Evolutionary conservation across 1,140 invertebrate species (phyloP).

Genomic region (Drosophila arawakana): DNA sequence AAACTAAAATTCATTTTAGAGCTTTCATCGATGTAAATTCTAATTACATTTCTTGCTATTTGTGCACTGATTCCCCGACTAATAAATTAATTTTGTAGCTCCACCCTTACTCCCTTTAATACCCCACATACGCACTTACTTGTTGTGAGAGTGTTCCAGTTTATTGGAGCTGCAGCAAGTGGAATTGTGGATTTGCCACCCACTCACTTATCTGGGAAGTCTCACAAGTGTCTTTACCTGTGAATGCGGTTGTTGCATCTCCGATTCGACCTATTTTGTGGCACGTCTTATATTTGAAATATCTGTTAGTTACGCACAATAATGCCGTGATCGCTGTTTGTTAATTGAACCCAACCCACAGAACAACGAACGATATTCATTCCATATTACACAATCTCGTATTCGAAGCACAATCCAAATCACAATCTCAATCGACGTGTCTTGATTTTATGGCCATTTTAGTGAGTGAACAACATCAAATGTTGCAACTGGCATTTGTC

Average conservation of each 20-base stretch:
- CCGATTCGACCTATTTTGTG: slow-evolving; percentile 46
- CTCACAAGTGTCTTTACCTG: slow-evolving; percentile 20
- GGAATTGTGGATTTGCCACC: slow-evolving; percentile 8
- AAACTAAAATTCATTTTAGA: too few relatives aligned
- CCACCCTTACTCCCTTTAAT: background rate
- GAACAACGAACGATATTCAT: slow-evolving; percentile 46
- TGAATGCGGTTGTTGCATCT: slow-evolving; percentile 13
- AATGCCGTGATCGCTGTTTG: slow-evolving; percentile 48
- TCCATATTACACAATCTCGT: slow-evolving; percentile 62
- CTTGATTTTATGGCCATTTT: slow-evolving; percentile 66
- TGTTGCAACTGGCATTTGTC: slow-evolving; percentile 80
- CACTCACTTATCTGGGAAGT: slow-evolving; percentile 18
- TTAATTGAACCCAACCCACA: slow-evolving; percentile 45
- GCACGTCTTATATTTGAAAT: slow-evolving; percentile 37
- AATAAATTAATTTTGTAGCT: background rate
- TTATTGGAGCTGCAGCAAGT: slow-evolving; percentile 9
- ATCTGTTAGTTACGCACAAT: slow-evolving; percentile 32
- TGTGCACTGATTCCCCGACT: background rate
- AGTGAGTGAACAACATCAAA: slow-evolving; percentile 46
- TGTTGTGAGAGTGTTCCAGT: slow-evolving; percentile 7
- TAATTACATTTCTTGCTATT: background rate
- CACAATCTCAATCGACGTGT: slow-evolving; percentile 37
- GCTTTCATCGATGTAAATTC: background rate
- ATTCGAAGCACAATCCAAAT: slow-evolving; percentile 24
- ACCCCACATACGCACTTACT: background rate